phyloP scores from a whole-genome alignment of 2,888 invertebrate genomes.

The Andrena praecox region DNA sequence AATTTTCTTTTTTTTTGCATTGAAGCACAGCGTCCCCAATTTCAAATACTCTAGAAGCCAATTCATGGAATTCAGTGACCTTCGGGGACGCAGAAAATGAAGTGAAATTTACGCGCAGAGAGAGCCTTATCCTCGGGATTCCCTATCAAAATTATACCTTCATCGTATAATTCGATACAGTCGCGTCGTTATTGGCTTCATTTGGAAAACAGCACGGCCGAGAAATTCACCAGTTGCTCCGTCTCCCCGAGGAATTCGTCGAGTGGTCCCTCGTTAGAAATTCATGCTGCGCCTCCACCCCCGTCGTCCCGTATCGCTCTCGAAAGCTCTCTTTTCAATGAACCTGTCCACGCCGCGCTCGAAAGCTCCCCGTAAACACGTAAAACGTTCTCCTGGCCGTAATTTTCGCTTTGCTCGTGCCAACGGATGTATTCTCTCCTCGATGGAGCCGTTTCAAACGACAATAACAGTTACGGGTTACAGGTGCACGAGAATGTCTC shows the following conservation, averaged over 20 bases:
- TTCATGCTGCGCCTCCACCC: constrained; percentile 55
- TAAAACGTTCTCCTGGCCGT: constrained; percentile 28
- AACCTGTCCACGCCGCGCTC: constrained; percentile 32
- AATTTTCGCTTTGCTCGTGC: constrained; percentile 49
- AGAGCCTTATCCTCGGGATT: constrained; percentile 11
- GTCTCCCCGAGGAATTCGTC: constrained; percentile 41
- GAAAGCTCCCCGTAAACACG: constrained; percentile 58
- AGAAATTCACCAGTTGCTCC: constrained; percentile 71
- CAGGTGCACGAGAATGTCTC: background rate
- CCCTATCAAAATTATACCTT: constrained; percentile 35
- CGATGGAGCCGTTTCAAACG: background rate
- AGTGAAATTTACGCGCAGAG: background rate
- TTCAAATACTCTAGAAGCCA: background rate
- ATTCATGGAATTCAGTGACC: background rate
- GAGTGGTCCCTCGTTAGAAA: constrained; percentile 70
- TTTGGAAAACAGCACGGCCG: constrained; percentile 61
- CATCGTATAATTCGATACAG: constrained; percentile 55
- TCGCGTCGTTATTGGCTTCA: constrained; percentile 59
- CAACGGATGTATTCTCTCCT: background rate
- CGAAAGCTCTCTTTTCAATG: constrained; percentile 54
- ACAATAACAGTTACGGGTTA: background rate
- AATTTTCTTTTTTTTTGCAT: no score
- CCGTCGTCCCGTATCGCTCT: constrained; percentile 6
- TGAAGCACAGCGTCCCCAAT: background rate
- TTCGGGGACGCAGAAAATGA: background rate